Conservation (phyloP, 2,113 vertebrate genomes). For the Anseranas semipalmata region DNA sequence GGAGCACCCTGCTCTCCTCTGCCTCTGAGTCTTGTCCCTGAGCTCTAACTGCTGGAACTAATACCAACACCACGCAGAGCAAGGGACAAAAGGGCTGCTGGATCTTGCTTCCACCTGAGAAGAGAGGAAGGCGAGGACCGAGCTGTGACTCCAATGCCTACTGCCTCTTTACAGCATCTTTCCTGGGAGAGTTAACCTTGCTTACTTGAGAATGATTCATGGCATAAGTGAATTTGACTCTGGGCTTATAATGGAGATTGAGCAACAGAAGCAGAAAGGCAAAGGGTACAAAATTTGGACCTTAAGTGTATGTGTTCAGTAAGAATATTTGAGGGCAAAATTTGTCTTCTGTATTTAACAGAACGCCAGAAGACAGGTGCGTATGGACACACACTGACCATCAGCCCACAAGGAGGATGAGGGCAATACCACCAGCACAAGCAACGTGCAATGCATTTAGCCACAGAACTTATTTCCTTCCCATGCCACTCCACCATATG, state of each 20-base stretch:
- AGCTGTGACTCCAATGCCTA: neutral
- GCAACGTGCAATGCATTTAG: neutral
- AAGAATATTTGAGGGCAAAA: neutral
- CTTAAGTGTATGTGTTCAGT: neutral
- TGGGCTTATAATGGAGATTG: neutral
- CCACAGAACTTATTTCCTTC: slow-evolving; percentile 37
- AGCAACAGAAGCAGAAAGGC: neutral
- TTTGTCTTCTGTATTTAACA: neutral
- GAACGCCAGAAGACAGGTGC: slow-evolving; percentile 20
- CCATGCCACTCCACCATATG: neutral
- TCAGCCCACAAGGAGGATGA: neutral
- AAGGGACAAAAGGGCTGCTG: neutral
- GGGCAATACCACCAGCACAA: slow-evolving; percentile 4
- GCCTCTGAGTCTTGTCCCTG: neutral
- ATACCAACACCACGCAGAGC: neutral
- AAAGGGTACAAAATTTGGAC: neutral
- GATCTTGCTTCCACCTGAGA: neutral
- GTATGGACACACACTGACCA: neutral
- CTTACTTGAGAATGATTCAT: neutral
- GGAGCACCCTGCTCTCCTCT: neutral
- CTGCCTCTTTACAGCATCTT: neutral
- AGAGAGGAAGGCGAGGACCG: neutral
- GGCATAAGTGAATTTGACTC: neutral
- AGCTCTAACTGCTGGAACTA: neutral
- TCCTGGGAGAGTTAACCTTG: neutral